phyloP scores from a whole-genome alignment of 2,113 vertebrate species.

The Gila orcuttii region DNA sequence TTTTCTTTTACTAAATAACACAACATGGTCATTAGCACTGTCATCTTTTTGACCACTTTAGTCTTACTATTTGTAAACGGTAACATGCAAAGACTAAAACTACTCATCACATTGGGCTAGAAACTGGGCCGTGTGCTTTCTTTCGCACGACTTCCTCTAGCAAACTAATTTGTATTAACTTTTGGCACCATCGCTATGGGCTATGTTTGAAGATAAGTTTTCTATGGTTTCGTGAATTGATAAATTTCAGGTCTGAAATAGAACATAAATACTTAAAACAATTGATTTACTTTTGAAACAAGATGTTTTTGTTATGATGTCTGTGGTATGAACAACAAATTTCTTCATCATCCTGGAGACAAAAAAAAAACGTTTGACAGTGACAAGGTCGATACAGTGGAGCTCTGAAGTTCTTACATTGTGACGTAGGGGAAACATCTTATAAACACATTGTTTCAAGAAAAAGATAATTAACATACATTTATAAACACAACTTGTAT shows the following conservation, averaged over 20 bases:
- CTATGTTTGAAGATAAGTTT: background rate
- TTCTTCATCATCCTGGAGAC: background rate
- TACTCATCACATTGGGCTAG: background rate
- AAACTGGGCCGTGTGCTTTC: background rate
- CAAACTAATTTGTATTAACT: background rate
- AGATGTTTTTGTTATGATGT: background rate
- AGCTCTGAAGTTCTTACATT: background rate
- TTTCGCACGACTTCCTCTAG: background rate
- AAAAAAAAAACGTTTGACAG: background rate
- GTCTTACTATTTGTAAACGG: background rate
- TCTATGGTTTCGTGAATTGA: conserved; percentile 9
- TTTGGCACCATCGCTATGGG: background rate
- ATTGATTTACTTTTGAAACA: conserved; percentile 22
- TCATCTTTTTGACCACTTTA: background rate
- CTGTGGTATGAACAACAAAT: conserved; percentile 11
- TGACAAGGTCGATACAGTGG: conserved; percentile 14
- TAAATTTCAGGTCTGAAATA: background rate
- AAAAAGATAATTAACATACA: conserved; percentile 66
- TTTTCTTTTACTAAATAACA: conserved; percentile 11
- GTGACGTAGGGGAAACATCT: conserved; percentile 53
- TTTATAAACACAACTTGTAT: conserved; percentile 66
- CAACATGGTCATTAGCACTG: background rate
- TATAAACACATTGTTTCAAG: conserved; percentile 62
- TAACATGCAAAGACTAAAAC: conserved; percentile 41
- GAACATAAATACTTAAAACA: background rate